Conservation (phyloP, 2,888 invertebrate species). For the Nephrotoma appendiculata region DNA sequence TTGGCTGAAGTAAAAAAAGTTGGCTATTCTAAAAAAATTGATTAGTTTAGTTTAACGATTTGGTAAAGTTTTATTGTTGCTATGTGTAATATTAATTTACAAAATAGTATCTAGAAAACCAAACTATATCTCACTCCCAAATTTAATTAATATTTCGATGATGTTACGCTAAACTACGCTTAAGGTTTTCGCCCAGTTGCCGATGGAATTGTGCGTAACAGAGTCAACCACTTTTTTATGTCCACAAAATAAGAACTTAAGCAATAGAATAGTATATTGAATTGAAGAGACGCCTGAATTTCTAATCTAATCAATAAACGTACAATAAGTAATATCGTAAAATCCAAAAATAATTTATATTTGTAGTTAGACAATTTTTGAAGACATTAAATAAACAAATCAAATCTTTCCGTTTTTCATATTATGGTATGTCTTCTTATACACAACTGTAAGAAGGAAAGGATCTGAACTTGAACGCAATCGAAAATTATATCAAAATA, state of each 20-base stretch:
- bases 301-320: not conserved
- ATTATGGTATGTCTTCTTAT: not conserved
- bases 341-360: not conserved
- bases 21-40: not conserved
- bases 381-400: not conserved
- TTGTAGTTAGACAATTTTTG: not conserved
- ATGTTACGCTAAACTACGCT: too few relatives aligned
- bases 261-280: not conserved
- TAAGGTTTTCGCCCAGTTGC: too few relatives aligned
- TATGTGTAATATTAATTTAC: too few relatives aligned
- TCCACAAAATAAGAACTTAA: not conserved
- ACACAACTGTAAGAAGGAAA: not conserved
- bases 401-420: not conserved
- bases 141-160: too few relatives aligned
- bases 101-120: too few relatives aligned
- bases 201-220: too few relatives aligned
- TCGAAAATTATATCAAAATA: not conserved
- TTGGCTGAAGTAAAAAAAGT: not conserved
- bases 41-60: not conserved
- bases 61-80: too few relatives aligned
- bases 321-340: not conserved
- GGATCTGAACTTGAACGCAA: not conserved
- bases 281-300: not conserved
- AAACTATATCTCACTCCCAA: too few relatives aligned
- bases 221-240: too few relatives aligned